Base-by-base conservation (phyloP, 2,797 vertebrate species). In the Erethizon dorsatum region DNA sequence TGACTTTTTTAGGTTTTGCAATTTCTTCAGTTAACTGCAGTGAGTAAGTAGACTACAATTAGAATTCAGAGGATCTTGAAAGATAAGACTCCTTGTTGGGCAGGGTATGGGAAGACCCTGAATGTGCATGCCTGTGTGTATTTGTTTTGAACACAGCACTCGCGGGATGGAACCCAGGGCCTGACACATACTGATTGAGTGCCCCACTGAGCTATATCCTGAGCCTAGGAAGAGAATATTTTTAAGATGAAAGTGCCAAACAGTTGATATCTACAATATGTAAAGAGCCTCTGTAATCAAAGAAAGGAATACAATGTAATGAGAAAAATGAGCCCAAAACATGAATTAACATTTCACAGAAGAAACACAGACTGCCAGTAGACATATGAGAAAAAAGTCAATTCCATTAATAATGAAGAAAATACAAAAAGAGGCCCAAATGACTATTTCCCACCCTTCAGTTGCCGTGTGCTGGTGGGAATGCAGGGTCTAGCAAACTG, bases 231-330 rank as follows among this genome's bases (percentile, higher is more conserved):
- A 61, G 26, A 73, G 71, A n/a, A 59, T 82, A 79, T 57, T 92
- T 67, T 83, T 13, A 85, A 71, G 54, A 33, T 28, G 8, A n/a
- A 84, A 84, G 13, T 92, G 31, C 24, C 37, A 45, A 75, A 82
- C 31, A 63, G 28, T 78, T 95, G 59, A 33, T 88, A 84, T 13
- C 26, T 94, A 77, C 28, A 50, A 28, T 37, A n/a, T 69, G 28
- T 85, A 67, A 94, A 78, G 78, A 90, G 69, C n/a, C 37, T 45
- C 41, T 73, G 71, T 86, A 75, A 50, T 82, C 26, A 71, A 91
- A 87, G 41, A 59, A 45, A 90, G 56, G 3, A 83, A 28, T 94
- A 65, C 10, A 84, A 1, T 31, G 22, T 82, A 57, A 65, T 87
- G 47, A n/a, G 57, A 45, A 88, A 90, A 41, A 47, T 54, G 56